phyloP scores from a whole-genome alignment of 1,140 invertebrate genomes.

The Orchesella cincta region DNA sequence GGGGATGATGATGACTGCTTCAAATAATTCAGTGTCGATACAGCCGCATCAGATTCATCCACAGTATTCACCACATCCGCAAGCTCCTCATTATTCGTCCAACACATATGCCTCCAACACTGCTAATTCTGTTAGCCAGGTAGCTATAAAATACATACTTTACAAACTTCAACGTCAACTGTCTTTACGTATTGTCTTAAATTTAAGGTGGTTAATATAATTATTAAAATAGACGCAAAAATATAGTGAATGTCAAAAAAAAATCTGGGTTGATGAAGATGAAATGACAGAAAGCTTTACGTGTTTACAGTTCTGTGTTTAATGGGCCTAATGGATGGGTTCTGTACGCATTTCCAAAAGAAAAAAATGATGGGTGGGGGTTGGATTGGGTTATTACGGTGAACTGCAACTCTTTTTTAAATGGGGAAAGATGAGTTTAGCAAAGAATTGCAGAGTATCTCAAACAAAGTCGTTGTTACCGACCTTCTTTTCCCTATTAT shows the following conservation, averaged over 20 bases:
- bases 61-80: constrained; percentile 7
- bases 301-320: too few relatives aligned
- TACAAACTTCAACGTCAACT: neutral
- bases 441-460: too few relatives aligned
- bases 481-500: too few relatives aligned
- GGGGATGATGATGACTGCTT: constrained; percentile 45
- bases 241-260: too few relatives aligned
- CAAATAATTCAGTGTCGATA: constrained; percentile 41
- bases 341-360: neutral
- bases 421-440: neutral
- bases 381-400: neutral
- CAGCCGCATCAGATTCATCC: constrained; percentile 39
- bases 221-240: too few relatives aligned
- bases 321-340: too few relatives aligned
- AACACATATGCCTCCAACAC: constrained; percentile 30
- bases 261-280: neutral
- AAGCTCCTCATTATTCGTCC: neutral
- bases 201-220: too few relatives aligned
- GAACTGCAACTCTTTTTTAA: neutral
- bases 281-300: neutral
- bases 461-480: neutral
- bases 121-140: constrained; percentile 50
- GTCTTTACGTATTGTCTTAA: neutral
- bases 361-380: neutral
- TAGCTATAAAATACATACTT: constrained; percentile 31